A percentile compares a stretch with the other conserved stretches of the same genome.
Conservation (phyloP, 2,888 invertebrate genomes). For the Rhodophaea formosa region DNA sequence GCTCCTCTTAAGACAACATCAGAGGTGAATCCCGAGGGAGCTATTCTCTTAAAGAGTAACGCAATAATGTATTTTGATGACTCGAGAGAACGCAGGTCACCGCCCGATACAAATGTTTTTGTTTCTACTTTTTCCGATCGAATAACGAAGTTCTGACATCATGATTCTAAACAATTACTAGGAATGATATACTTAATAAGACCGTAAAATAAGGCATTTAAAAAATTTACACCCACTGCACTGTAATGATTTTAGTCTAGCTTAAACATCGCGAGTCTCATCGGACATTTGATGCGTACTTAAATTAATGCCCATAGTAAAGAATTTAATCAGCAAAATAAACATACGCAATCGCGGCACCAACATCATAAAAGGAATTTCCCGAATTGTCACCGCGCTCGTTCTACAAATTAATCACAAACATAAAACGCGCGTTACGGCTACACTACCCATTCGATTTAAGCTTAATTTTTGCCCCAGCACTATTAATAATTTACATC, state of each 20-base stretch:
- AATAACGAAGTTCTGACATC: too few species aligned
- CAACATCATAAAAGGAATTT: conserved; percentile 44
- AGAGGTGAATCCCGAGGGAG: conserved; percentile 39
- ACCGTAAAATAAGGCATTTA: too few species aligned
- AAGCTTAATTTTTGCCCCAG: conserved; percentile 81
- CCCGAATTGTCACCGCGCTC: conserved; percentile 56
- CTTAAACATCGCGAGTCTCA: too few species aligned
- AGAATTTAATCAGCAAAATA: conserved; percentile 10
- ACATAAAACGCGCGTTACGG: conserved; percentile 74
- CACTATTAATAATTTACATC: conserved; percentile 80
- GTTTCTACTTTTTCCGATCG: not conserved
- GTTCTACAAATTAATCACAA: conserved; percentile 71
- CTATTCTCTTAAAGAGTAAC: conserved; percentile 51
- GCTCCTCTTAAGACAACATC: conserved; percentile 79
- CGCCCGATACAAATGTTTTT: not conserved
- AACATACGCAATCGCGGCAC: not conserved
- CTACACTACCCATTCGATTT: conserved; percentile 78
- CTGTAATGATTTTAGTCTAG: too few species aligned
- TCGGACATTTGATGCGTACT: not conserved
- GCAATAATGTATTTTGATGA: conserved; percentile 34
- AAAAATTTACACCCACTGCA: too few species aligned
- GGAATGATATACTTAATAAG: too few species aligned
- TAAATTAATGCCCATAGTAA: conserved; percentile 1
- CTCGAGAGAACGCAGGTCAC: conserved; percentile 21
- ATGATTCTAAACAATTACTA: too few species aligned